Base-by-base conservation (phyloP, 1,140 invertebrate species). In the Drosophila kohkoa region DNA sequence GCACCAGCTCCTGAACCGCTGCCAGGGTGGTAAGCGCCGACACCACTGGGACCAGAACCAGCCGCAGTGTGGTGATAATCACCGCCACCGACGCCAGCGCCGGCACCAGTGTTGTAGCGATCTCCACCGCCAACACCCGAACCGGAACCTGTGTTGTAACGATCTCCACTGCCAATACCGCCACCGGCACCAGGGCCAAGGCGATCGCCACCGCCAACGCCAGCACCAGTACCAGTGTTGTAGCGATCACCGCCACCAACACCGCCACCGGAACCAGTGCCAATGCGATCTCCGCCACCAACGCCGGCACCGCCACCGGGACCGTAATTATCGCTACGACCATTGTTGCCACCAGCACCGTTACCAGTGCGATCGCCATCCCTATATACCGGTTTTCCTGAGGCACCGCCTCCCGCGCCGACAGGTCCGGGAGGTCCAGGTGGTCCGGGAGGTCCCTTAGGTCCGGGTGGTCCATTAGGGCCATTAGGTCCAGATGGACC, bases 311-410 rank as follows among this genome's bases (percentile, higher is more conserved):
- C 63, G 32, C 7, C 15, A 8, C 74, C 63, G 6, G 49, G 46
- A 30, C 75, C 63, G 41, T 71, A 48, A 67, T 63, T 54, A 68
- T 72, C 64, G 13, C 71, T 66, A 8, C 52, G 28, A 38, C 77
- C 73, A 30, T 52, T 58, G n/a, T 77, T 63, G 43, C 49, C 46
- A 15, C 74, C 77, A 28, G 65, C 65, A 51, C 79, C 77, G 4
- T n/a, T 62, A 38, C 79, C 74, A 49, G 70, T 77, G 48, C 69
- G 79, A 76, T 64, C 68, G 30, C 83, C 83, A 51, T 88, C 83
- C 74, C 49, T 72, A 28, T 82, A 70, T 77, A 80, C 81, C 79
- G 89, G 91, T 74, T 76, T 88, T 86, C 88, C 91, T 87, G 92
- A 82, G 92, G 89, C 79, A 76, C 87, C 86, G 57, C 75, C 63